phyloP scores from a whole-genome alignment of 2,888 invertebrate genomes.

The Hypena proboscidalis region DNA sequence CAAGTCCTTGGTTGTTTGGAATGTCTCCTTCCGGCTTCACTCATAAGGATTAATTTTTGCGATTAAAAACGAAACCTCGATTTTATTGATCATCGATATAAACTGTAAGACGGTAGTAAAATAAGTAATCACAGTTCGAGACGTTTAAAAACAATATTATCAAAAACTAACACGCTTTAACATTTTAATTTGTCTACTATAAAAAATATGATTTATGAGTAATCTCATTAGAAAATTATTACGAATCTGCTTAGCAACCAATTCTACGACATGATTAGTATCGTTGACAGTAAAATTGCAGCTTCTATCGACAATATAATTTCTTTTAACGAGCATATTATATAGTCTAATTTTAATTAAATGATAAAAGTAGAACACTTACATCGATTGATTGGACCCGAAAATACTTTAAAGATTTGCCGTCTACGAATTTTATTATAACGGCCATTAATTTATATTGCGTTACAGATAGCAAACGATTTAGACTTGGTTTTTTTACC shows the following conservation, averaged over 20 bases:
- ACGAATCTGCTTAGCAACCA: conserved; percentile 16
- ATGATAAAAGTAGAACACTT: conserved; percentile 71
- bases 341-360: conserved; percentile 62
- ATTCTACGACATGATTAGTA: conserved; percentile 31
- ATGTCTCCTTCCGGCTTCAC: conserved; percentile 40
- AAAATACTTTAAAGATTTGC: conserved; percentile 69
- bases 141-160: conserved; percentile 12
- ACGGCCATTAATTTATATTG: conserved; percentile 77
- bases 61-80: conserved; percentile 27
- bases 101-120: conserved; percentile 16
- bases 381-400: conserved; percentile 66
- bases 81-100: conserved; percentile 24
- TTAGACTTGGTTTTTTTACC: conserved; percentile 75
- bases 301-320: conserved; percentile 25
- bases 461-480: conserved; percentile 79
- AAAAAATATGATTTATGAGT: conserved; percentile 29
- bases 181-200: conserved; percentile 13
- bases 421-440: conserved; percentile 75
- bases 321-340: conserved; percentile 42
- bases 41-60: conserved; percentile 27
- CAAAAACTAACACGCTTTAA: conserved; percentile 8
- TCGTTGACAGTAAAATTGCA: conserved; percentile 17
- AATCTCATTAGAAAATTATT: conserved; percentile 25
- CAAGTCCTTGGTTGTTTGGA: conserved; percentile 34
- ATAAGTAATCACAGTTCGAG: conserved; percentile 11